These are phyloP conservation scores for Campoplex nolae DNA, from an alignment of 2,888 invertebrate species.

Conservation along the genomic window DNA sequence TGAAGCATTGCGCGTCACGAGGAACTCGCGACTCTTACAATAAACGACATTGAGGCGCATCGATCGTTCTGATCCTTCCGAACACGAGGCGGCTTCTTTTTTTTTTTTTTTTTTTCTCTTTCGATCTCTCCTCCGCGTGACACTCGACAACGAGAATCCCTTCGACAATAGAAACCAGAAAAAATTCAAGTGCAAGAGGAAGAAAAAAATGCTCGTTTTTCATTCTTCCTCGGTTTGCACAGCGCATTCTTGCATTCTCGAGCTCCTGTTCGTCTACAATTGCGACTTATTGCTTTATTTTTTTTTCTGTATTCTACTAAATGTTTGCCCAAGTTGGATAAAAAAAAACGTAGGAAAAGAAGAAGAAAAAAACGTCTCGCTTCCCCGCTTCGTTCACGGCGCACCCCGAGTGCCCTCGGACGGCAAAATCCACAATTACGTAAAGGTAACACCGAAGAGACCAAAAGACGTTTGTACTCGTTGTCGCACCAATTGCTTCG, in stretches of 20 bases:
- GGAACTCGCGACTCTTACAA: conserved; percentile 11
- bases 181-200: conserved; percentile 6
- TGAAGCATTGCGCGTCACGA: conserved; percentile 37
- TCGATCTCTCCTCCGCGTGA: not conserved
- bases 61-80: conserved; percentile 27
- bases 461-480: conserved; percentile 4
- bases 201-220: conserved; percentile 34
- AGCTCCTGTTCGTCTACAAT: not conserved
- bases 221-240: conserved; percentile 1
- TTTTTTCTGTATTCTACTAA: not conserved
- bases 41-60: conserved; percentile 54
- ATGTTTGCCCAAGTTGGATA: conserved; percentile 50
- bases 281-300: conserved; percentile 1
- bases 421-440: conserved; percentile 37
- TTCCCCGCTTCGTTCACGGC: conserved; percentile 17
- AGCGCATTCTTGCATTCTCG: conserved; percentile 26
- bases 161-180: conserved; percentile 49
- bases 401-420: conserved; percentile 37
- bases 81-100: not conserved
- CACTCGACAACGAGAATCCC: conserved; percentile 40
- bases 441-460: not conserved
- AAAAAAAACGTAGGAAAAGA: not conserved
- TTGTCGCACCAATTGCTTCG: not conserved
- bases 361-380: not conserved
- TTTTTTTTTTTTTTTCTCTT: not conserved